These are phyloP conservation scores for Delichon dasypus DNA, from an alignment of 2,797 vertebrate genomes.

Conservation along the genomic window DNA sequence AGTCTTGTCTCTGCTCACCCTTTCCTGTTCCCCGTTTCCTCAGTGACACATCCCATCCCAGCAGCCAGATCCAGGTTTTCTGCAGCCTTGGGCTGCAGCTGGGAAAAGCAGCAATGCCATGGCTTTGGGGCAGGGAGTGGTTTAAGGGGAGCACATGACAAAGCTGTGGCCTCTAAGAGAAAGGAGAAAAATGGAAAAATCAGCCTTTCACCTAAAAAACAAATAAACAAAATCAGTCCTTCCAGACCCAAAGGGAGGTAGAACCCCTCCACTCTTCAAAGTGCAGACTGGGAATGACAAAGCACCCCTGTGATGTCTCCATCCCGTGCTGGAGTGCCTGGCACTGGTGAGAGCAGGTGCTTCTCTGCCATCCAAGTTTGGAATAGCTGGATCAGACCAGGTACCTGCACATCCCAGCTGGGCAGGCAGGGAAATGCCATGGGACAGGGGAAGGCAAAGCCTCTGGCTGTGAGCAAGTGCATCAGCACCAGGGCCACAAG, in stretches of 20 bases:
- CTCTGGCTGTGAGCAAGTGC: not conserved
- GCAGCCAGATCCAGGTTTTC: not conserved
- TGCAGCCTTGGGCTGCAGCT: not conserved
- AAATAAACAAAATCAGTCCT: not conserved
- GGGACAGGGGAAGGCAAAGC: not conserved
- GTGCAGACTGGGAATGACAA: not conserved
- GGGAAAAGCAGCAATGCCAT: not conserved
- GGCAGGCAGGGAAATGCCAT: not conserved
- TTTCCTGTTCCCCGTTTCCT: not conserved
- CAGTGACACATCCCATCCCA: no score
- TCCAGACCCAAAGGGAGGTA: not conserved
- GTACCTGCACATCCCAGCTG: not conserved
- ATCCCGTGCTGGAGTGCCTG: not conserved
- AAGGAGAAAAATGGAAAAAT: not conserved
- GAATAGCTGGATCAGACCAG: not conserved
- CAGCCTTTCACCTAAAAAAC: not conserved
- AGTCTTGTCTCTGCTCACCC: not conserved
- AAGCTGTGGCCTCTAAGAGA: not conserved
- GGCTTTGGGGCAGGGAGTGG: not conserved
- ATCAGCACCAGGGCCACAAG: accelerated
- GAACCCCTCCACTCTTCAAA: not conserved
- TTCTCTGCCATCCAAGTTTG: not conserved
- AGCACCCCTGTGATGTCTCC: not conserved
- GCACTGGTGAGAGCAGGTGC: not conserved
- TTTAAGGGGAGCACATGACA: not conserved